Evolutionary conservation across 2,888 invertebrate genomes (phyloP), one percentile per base, ranked within the genome.

Genomic region (Cheilosia soror): DNA sequence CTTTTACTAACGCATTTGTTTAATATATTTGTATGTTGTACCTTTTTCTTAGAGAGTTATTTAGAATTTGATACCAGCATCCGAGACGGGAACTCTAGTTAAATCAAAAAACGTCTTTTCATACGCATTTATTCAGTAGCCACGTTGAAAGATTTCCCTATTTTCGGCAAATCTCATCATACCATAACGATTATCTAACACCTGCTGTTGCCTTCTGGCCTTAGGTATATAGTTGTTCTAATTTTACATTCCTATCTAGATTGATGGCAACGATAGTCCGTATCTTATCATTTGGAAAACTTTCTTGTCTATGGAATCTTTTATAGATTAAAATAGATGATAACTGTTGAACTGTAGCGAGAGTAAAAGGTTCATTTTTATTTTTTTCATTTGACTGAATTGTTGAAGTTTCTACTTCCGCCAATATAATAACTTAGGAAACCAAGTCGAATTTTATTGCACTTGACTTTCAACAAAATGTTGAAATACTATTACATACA

Each of bases 181-280:
- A 29, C 6, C 7, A n/a, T 27, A 27, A 13, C 53, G n/a, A 13
- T n/a, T 7, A 15, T 31, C 9, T 33, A 33, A 11, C 31, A 5
- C 20, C 33, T 20, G 57, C 15, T 33, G 1, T 15, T 33, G 11
- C 33, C 7, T 33, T 4, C 15, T 33, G 7, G 15, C 4, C 33
- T 57, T 20, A 2, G 33, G 37, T 11, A 11, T 11, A 11, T 37
- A 57, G 31, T 33, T 15, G 5, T 20, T 57, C 33, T 33, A 57
- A 33, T 37, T 57, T 37, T 20, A 57, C 2, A 57, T 20, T 57
- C 33, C 1, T 57, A 57, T 55, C 31, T 55, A 47, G 47, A 33
- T 57, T 2, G 9, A 57, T 37, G 57, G 6, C 57, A 5, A 6
- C 20, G 11, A 57, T 57, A 31, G 20, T 9, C 11, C 7, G 11